Percentiles rank a stretch among this genome's conserved stretches.
phyloP scores from a whole-genome alignment of 2,797 vertebrate species.

The Coregonus sp. region DNA sequence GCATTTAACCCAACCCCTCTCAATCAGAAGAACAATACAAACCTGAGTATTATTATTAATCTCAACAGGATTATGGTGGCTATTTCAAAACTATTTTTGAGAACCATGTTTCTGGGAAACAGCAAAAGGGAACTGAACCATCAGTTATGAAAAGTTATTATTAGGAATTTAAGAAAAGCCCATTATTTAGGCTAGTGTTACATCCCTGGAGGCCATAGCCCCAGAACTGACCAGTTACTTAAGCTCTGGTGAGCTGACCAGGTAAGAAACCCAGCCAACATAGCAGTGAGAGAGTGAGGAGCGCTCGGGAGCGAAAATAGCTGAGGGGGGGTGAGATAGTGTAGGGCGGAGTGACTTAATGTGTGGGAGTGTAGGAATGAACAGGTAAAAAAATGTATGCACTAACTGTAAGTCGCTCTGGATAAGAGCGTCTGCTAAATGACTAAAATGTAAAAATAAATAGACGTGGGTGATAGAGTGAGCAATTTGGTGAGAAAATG shows the following conservation, averaged over 20 bases:
- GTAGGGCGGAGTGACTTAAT: not conserved
- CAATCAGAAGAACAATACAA: not conserved
- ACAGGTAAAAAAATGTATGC: no score
- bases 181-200: no score
- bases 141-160: no score
- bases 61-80: slow-evolving; percentile 30
- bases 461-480: slow-evolving; percentile 46
- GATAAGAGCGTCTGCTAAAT: no score
- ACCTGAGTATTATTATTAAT: slow-evolving; percentile 1
- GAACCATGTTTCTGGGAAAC: not conserved
- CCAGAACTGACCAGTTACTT: not conserved
- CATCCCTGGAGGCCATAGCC: not conserved
- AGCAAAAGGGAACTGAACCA: not conserved
- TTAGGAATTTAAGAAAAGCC: no score
- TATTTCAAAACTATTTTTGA: not conserved
- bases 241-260: no score
- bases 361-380: no score
- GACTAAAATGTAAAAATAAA: not conserved
- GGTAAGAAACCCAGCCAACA: no score
- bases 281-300: no score
- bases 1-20: no score
- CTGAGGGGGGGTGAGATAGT: not conserved
- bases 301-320: no score
- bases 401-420: no score
- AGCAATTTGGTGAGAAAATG: slow-evolving; percentile 35